Conservation (phyloP, 2,797 vertebrate genomes). For the Mormyrops attenuatus region DNA sequence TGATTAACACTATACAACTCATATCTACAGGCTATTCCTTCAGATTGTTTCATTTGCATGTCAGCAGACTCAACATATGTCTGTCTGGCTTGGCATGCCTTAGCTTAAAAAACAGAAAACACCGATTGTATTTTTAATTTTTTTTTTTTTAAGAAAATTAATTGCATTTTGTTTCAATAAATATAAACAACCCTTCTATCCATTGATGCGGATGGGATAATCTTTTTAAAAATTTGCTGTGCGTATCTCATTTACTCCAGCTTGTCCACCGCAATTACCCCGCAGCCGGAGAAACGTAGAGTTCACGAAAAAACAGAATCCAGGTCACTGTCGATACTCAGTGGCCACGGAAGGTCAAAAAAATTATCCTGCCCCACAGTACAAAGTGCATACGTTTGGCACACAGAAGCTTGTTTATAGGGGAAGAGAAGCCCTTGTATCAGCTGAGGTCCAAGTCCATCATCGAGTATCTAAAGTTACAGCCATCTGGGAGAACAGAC, state of each 20-base stretch:
- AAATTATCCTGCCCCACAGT: background rate
- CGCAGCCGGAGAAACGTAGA: background rate
- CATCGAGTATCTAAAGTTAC: background rate
- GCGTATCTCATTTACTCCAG: background rate
- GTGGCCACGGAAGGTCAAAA: background rate
- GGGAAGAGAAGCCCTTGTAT: background rate
- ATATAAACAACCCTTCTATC: background rate
- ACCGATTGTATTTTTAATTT: background rate
- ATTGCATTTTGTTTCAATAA: conserved; percentile 6
- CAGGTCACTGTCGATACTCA: background rate
- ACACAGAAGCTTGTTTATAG: background rate
- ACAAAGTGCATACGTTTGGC: background rate
- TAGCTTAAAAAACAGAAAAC: background rate
- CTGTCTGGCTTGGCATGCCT: background rate
- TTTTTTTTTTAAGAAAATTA: background rate
- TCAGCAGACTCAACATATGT: background rate
- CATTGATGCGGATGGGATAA: background rate
- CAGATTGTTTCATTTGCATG: background rate
- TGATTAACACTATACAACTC: background rate
- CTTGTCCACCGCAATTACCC: background rate
- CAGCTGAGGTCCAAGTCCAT: background rate
- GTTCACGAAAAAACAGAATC: background rate
- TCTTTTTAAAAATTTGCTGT: background rate
- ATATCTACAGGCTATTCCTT: background rate
- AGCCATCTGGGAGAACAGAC: background rate